Percentiles rank a stretch among this genome's conserved stretches.
Evolutionary conservation across 2,888 invertebrate species (phyloP).

Genomic region (Sycophila texana): DNA sequence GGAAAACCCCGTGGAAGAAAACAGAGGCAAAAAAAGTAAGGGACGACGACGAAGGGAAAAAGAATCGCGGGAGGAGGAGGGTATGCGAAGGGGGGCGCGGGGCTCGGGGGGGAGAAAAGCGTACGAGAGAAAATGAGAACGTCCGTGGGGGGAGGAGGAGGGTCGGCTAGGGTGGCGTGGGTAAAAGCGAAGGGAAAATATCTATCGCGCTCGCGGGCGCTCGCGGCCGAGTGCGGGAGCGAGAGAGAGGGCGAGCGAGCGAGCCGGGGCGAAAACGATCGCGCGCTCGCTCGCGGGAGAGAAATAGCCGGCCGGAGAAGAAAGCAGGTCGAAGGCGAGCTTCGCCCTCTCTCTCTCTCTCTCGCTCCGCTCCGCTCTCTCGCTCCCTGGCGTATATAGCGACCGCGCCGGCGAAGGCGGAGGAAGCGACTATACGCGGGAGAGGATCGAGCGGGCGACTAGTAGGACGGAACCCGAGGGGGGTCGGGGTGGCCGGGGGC

Average conservation of each 20-base stretch:
- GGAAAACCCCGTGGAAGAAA: background rate
- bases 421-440: constrained; percentile 29
- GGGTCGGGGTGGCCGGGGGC: constrained; percentile 60
- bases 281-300: constrained; percentile 43
- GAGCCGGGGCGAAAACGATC: constrained; percentile 56
- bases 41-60: background rate
- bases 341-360: background rate
- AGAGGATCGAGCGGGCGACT: constrained; percentile 61
- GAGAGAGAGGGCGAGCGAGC: constrained; percentile 17
- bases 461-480: constrained; percentile 59
- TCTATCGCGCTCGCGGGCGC: constrained; percentile 60
- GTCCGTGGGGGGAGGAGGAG: constrained; percentile 26
- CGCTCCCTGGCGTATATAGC: constrained; percentile 15
- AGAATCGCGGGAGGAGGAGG: background rate
- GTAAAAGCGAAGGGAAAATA: constrained; percentile 58
- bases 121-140: constrained; percentile 51
- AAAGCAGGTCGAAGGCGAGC: constrained; percentile 55
- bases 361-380: constrained; percentile 1
- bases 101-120: constrained; percentile 34
- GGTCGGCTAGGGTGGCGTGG: constrained; percentile 58
- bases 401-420: background rate
- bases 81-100: background rate
- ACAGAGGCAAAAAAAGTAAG: background rate
- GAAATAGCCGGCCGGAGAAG: constrained; percentile 52
- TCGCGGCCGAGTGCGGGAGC: constrained; percentile 53